A percentile compares a stretch with the other conserved stretches of the same genome.
Conservation (phyloP, 2,888 invertebrate genomes). For the Steinernema scapterisci region DNA sequence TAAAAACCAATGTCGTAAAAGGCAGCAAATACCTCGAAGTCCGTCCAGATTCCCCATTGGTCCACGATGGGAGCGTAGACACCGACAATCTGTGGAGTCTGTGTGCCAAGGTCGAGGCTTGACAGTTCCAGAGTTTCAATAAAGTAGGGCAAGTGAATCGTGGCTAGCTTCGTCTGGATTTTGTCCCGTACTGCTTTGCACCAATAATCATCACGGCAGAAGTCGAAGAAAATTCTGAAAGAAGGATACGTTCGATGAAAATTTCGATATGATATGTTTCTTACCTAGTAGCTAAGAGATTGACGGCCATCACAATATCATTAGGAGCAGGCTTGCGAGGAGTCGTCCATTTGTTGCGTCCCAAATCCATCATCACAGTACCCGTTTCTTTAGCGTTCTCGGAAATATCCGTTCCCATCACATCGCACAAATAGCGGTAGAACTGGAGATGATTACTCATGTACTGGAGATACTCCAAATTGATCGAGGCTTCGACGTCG, state of each 20-base stretch:
- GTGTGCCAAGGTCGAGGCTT: slow-evolving; percentile 60
- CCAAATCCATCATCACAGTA: slow-evolving; percentile 50
- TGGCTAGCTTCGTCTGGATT: slow-evolving; percentile 83
- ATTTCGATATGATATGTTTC: no score
- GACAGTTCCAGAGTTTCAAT: slow-evolving; percentile 80
- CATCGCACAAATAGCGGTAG: slow-evolving; percentile 46
- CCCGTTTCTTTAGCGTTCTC: slow-evolving; percentile 39
- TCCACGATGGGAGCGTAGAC: slow-evolving; percentile 75
- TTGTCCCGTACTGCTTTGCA: slow-evolving; percentile 77
- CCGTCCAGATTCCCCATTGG: slow-evolving; percentile 85
- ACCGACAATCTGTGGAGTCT: slow-evolving; percentile 55
- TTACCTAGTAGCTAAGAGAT: slow-evolving; percentile 60
- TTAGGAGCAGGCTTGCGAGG: neutral
- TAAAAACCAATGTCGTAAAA: neutral
- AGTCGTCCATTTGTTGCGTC: slow-evolving; percentile 40
- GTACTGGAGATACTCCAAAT: slow-evolving; percentile 50
- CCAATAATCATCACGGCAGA: slow-evolving; percentile 78
- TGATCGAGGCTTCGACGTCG: neutral
- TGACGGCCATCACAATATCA: slow-evolving; percentile 60
- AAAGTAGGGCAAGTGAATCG: slow-evolving; percentile 85
- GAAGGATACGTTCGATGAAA: slow-evolving; percentile 79
- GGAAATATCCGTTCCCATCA: slow-evolving; percentile 30
- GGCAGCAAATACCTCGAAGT: slow-evolving; percentile 74
- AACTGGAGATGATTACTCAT: slow-evolving; percentile 50
- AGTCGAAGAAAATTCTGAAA: slow-evolving; percentile 79